Evolutionary conservation across 2,797 vertebrate species (phyloP).

Genomic region (Spondyliosoma cantharus): DNA sequence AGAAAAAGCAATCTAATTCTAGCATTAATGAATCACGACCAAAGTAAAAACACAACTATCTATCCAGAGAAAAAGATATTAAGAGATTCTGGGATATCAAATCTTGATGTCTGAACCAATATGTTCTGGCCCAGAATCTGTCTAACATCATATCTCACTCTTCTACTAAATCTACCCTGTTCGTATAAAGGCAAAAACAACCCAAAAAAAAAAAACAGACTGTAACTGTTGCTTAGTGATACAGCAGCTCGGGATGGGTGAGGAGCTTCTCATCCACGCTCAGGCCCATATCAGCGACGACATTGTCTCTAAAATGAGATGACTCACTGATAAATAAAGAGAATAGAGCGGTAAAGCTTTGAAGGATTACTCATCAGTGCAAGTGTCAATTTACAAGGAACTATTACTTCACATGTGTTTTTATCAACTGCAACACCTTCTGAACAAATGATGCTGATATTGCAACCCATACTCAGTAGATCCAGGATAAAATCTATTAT

Average conservation of each 20-base stretch:
- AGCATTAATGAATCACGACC: not conserved
- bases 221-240: conserved; percentile 69
- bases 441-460: not conserved
- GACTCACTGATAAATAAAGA: conserved; percentile 31
- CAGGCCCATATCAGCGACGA: conserved; percentile 8
- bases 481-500: not conserved
- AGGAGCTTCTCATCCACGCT: conserved; percentile 37
- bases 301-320: conserved; percentile 30
- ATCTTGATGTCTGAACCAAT: conserved; percentile 7
- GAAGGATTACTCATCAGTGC: conserved; percentile 4
- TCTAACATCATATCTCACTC: conserved; percentile 3
- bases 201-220: not conserved
- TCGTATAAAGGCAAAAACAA: conserved; percentile 5
- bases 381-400: not conserved
- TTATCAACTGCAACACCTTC: not conserved
- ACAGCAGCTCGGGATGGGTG: conserved; percentile 40
- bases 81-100: conserved; percentile 1
- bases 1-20: not conserved
- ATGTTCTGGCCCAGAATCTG: not conserved
- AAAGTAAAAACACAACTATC: conserved; percentile 1
- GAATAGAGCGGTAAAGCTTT: conserved; percentile 6
- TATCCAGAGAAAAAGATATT: not conserved
- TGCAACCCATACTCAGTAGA: not conserved
- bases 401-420: not conserved
- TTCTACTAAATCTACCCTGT: not conserved